These are phyloP conservation scores for Sylvicola fuscatus DNA, from an alignment of 2,888 invertebrate genomes.

Conservation along the genomic window DNA sequence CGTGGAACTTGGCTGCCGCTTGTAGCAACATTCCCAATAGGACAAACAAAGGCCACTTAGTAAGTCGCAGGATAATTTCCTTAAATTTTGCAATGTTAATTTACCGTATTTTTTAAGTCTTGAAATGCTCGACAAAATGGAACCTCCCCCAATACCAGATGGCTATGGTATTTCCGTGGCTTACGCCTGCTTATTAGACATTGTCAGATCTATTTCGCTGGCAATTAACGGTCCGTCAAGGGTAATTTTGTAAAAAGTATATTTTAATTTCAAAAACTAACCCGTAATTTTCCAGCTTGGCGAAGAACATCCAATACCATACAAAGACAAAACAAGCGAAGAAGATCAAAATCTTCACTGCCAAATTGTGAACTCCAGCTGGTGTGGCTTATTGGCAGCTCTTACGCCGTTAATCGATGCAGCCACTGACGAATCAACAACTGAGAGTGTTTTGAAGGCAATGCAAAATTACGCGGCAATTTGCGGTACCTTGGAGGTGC, in stretches of 20 bases:
- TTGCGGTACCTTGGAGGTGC: conserved; percentile 63
- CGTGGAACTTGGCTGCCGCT: conserved; percentile 84
- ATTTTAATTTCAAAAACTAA: background rate
- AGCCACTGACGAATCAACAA: conserved; percentile 81
- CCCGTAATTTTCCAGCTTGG: conserved; percentile 10
- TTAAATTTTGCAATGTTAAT: background rate
- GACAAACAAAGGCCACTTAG: conserved; percentile 79
- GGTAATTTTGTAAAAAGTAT: conserved; percentile 13
- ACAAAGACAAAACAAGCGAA: conserved; percentile 27
- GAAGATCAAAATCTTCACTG: conserved; percentile 29
- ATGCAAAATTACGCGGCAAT: conserved; percentile 79
- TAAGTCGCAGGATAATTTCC: conserved; percentile 36
- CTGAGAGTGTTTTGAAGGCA: conserved; percentile 78
- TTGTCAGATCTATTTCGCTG: conserved; percentile 65
- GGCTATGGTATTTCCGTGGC: conserved; percentile 95
- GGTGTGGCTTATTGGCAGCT: conserved; percentile 86
- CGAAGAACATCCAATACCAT: conserved; percentile 27
- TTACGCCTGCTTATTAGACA: conserved; percentile 81
- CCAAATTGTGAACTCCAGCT: conserved; percentile 79
- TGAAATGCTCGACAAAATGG: conserved; percentile 90
- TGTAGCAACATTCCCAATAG: conserved; percentile 63
- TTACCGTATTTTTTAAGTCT: conserved; percentile 34
- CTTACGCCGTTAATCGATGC: conserved; percentile 83
- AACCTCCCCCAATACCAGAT: conserved; percentile 85
- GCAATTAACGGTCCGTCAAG: conserved; percentile 40